Percentiles rank a stretch among this genome's conserved stretches.
Conservation (phyloP, 2,113 vertebrate genomes). For the Gobius niger region DNA sequence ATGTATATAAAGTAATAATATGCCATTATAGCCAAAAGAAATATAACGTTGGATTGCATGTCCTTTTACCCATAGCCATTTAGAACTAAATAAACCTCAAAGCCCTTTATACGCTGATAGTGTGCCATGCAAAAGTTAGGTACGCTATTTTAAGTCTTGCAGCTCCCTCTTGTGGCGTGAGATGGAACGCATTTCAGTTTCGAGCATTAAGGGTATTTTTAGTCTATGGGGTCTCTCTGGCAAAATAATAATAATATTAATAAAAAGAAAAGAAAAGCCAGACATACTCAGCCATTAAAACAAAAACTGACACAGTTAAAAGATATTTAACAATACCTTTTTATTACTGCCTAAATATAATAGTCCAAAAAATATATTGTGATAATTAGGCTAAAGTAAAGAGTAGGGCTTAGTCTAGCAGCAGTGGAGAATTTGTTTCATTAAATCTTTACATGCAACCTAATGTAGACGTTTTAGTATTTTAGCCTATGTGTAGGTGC, state of each 20-base stretch:
- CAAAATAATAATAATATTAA: not conserved
- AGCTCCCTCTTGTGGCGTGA: constrained; percentile 34
- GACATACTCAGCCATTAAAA: not conserved
- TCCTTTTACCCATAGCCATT: not conserved
- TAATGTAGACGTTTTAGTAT: not conserved
- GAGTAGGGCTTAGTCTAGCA: not conserved
- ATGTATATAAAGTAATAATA: too few relatives aligned
- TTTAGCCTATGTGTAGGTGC: not conserved
- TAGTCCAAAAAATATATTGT: not conserved
- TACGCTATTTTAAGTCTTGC: not conserved
- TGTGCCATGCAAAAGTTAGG: not conserved
- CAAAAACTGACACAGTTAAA: not conserved
- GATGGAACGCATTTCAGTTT: not conserved
- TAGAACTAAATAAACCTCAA: not conserved
- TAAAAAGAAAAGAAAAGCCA: too few relatives aligned
- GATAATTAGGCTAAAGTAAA: not conserved
- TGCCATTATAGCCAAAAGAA: too few relatives aligned
- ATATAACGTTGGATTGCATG: not conserved
- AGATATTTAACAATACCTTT: not conserved
- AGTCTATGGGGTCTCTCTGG: not conserved
- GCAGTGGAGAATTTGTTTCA: not conserved
- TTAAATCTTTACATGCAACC: constrained; percentile 1
- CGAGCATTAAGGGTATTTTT: not conserved
- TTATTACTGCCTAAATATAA: not conserved
- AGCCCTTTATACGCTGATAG: not conserved